Evolutionary conservation across 1,140 invertebrate species (phyloP), one percentile per base, ranked within the genome.

Genomic region (Drosophila punjabiensis): DNA sequence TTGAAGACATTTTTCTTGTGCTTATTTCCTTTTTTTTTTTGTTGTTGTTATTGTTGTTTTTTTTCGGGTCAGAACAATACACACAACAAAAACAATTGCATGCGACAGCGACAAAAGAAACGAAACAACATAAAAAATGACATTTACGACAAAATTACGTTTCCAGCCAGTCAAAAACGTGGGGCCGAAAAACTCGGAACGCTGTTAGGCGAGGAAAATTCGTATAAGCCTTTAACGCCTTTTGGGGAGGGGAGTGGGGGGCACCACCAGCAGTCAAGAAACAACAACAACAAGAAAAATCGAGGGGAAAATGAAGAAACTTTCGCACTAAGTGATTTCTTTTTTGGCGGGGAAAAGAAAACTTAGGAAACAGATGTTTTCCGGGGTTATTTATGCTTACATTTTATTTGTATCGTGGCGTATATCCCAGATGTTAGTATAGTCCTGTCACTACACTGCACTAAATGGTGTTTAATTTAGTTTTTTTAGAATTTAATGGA

Each of bases 131-230:
- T 84, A 84, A 84, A 84, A 84, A 84, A 84, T 84, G 81, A 84
- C 81, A 84, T 84, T 84, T 81, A 81, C 81, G 81, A 81, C 81
- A 84, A 84, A 84, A 84, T 84, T 84, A 84, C 81, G 83, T 84
- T 84, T 79, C 53, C 63, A 78, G 70, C 68, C 68, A 70, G 75
- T 64, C 60, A 53, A 61, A 56, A 82, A 69, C 10, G 63, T 37
- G 9, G 50, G 20, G n/a, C 18, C 50, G 35, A 41, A 48, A 43
- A 58, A 24, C 14, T 24, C 8, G 28, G 63, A n/a, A 13, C 32
- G 53, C 43, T 18, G 68, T 53, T 41, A 33, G 56, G 33, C 33
- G 41, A 18, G 18, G 50, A 69, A 71, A 71, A 71, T 79, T 50
- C 47, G 65, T 63, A 62, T 83, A 83, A 83, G 81, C 70, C 52